Evolutionary conservation across 2,797 vertebrate genomes (phyloP).

Genomic region (Amblyraja radiata): DNA sequence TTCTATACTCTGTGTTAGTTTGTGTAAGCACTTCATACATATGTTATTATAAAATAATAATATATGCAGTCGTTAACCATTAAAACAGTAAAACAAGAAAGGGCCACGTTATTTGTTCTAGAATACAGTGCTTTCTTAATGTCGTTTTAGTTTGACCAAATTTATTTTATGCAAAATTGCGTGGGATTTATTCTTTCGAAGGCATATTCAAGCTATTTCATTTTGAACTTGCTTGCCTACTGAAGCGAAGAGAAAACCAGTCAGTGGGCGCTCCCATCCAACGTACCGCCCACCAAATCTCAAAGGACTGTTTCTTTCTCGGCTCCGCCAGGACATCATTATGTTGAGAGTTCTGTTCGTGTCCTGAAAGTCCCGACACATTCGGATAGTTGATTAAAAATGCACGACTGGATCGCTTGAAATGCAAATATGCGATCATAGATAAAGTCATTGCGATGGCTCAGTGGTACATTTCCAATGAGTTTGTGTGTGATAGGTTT

Average conservation of each 20-base stretch:
- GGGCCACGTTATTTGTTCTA: background rate
- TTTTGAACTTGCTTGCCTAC: background rate
- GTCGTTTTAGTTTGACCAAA: background rate
- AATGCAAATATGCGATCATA: background rate
- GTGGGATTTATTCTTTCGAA: background rate
- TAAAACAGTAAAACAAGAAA: background rate
- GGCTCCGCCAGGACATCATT: background rate
- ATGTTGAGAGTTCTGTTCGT: background rate
- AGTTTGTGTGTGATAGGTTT: background rate
- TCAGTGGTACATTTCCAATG: background rate
- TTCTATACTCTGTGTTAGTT: background rate
- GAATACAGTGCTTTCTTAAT: background rate
- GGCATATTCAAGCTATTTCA: background rate
- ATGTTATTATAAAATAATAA: background rate
- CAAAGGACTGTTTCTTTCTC: background rate
- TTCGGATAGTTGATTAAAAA: background rate
- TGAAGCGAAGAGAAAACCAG: background rate
- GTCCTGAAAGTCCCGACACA: too few species aligned
- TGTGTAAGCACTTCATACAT: background rate
- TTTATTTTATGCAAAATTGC: background rate
- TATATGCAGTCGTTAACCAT: background rate
- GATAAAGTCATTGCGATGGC: background rate
- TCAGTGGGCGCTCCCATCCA: background rate
- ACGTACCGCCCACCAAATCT: background rate
- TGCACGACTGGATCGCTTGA: too few species aligned